Percentiles rank a stretch among this genome's conserved stretches.
Evolutionary conservation across 1,140 invertebrate species (phyloP).

Genomic region (Sitobion miscanthi): DNA sequence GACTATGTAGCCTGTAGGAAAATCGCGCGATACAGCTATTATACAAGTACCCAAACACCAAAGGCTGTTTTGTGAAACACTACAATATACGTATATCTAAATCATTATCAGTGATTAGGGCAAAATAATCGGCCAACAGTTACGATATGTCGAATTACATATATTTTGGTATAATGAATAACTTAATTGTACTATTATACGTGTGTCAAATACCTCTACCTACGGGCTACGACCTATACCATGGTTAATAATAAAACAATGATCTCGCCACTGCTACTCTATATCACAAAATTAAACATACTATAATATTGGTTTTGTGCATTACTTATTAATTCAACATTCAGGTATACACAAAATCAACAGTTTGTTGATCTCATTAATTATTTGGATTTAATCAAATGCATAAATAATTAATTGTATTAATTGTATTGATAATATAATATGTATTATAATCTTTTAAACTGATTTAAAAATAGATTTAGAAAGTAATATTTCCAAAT

Average conservation of each 20-base stretch:
- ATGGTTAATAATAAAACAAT: not conserved
- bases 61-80: not conserved
- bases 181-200: not conserved
- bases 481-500: no score
- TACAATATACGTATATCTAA: not conserved
- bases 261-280: not conserved
- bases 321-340: not conserved
- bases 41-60: not conserved
- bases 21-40: not conserved
- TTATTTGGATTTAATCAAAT: no score
- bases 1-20: not conserved
- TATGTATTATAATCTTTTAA: no score
- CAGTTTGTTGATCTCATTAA: not conserved
- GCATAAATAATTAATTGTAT: not conserved
- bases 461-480: no score
- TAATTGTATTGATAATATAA: no score
- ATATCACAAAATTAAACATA: not conserved
- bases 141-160: not conserved
- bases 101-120: constrained; percentile 9
- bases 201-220: not conserved
- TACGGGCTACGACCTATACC: not conserved
- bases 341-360: not conserved
- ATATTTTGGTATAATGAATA: not conserved
- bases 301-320: not conserved
- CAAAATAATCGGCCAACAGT: not conserved